Conservation (phyloP, 2,797 vertebrate genomes). For the Notolepis coatsorum region DNA sequence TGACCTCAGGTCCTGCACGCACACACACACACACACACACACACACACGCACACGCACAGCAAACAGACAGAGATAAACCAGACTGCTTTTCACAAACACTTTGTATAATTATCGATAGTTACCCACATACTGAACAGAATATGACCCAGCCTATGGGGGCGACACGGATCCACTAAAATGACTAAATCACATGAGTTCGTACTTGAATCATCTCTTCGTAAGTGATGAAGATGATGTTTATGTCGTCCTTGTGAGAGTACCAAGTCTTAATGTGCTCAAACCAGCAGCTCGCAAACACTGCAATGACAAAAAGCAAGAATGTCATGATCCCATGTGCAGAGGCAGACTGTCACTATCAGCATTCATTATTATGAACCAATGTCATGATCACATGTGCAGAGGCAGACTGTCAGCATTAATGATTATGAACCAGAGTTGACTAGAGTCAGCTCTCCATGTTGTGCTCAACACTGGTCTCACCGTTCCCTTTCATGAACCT, state of each 20-base stretch:
- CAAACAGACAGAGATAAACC: neutral
- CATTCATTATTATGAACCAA: too few species aligned
- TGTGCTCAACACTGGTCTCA: conserved; percentile 12
- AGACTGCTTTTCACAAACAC: neutral
- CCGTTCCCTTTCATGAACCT: conserved; percentile 70
- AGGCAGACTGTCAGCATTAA: too few species aligned
- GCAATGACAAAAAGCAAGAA: too few species aligned
- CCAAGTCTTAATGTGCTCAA: conserved; percentile 73
- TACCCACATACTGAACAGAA: neutral
- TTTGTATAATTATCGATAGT: too few species aligned
- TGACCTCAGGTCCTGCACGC: conserved; percentile 54
- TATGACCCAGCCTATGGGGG: neutral
- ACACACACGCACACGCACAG: conserved; percentile 4
- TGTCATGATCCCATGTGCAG: neutral
- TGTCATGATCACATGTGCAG: too few species aligned
- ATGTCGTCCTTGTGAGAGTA: conserved; percentile 65
- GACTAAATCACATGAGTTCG: neutral
- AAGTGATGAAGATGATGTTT: conserved; percentile 72
- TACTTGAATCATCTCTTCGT: conserved; percentile 78
- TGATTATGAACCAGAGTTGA: too few species aligned
- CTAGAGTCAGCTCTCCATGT: neutral
- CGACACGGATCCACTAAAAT: neutral
- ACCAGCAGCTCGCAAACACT: conserved; percentile 73
- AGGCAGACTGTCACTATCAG: too few species aligned
- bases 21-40: too few species aligned